Conservation (phyloP, 2,113 vertebrate species). For the Anas platyrhynchos region DNA sequence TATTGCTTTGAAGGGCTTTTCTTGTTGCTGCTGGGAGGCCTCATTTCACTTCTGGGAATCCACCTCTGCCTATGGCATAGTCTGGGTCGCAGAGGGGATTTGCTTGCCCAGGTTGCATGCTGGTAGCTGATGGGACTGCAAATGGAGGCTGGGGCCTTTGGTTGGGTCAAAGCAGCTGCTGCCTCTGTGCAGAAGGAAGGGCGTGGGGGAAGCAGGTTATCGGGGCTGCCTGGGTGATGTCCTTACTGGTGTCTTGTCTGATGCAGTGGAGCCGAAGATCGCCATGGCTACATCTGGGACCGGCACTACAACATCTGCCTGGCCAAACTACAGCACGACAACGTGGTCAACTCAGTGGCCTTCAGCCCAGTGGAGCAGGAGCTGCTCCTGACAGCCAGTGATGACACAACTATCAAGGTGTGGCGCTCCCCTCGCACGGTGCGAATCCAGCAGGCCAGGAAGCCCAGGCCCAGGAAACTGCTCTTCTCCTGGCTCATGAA, state of each 20-base stretch:
- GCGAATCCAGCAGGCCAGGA: constrained; percentile 73
- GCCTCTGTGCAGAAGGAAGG: rapidly evolving
- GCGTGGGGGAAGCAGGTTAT: neutral
- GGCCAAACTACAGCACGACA: constrained; percentile 90
- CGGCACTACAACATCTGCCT: constrained; percentile 96
- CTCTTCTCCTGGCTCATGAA: constrained; percentile 84
- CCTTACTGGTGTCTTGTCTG: neutral
- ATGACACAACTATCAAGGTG: constrained; percentile 92
- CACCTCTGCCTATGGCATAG: neutral
- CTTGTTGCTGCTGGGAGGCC: neutral
- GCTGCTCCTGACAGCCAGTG: constrained; percentile 92
- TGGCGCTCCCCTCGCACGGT: constrained; percentile 89
- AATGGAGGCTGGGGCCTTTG: neutral
- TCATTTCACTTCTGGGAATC: neutral
- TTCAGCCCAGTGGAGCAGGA: constrained; percentile 96
- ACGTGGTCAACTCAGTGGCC: constrained; percentile 95
- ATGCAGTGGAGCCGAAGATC: constrained; percentile 91
- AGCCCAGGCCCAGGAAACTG: constrained; percentile 66
- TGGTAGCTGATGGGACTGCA: neutral
- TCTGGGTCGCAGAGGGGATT: neutral
- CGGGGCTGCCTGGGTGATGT: rapidly evolving
- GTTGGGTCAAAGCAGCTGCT: neutral
- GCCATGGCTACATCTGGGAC: constrained; percentile 97
- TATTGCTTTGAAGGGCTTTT: neutral
- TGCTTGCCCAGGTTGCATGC: neutral